phyloP scores from a whole-genome alignment of 2,888 invertebrate genomes.

The Limenitis camilla region DNA sequence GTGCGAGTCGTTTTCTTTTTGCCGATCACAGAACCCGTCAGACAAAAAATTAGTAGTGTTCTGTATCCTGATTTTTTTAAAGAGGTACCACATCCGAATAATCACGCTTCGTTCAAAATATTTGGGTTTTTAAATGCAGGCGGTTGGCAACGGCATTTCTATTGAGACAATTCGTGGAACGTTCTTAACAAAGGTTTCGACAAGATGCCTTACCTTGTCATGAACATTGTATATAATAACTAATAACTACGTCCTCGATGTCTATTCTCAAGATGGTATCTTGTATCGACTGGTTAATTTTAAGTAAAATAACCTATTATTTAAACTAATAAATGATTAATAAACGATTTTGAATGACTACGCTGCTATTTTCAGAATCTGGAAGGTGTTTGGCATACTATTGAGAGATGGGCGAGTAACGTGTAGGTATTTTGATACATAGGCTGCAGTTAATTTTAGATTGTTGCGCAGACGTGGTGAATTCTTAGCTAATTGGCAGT shows the following conservation, averaged over 20 bases:
- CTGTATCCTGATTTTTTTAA: constrained; percentile 71
- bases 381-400: constrained; percentile 75
- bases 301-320: neutral
- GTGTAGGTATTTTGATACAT: constrained; percentile 74
- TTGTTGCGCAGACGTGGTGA: constrained; percentile 73
- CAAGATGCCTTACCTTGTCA: constrained; percentile 8
- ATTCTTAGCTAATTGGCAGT: constrained; percentile 73
- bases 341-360: constrained; percentile 56
- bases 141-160: constrained; percentile 52
- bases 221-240: too few relatives aligned
- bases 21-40: constrained; percentile 63
- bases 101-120: constrained; percentile 71
- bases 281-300: too few relatives aligned
- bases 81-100: constrained; percentile 73
- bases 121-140: constrained; percentile 65
- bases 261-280: too few relatives aligned
- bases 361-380: constrained; percentile 67
- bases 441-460: constrained; percentile 74
- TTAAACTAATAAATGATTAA: constrained; percentile 27
- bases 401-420: constrained; percentile 73
- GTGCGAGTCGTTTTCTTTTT: constrained; percentile 65
- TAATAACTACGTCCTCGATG: too few relatives aligned
- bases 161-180: constrained; percentile 60
- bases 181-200: constrained; percentile 33
- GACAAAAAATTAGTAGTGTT: constrained; percentile 62